Evolutionary conservation across 2,113 vertebrate species (phyloP).

Genomic region (Uropsilus gracilis): DNA sequence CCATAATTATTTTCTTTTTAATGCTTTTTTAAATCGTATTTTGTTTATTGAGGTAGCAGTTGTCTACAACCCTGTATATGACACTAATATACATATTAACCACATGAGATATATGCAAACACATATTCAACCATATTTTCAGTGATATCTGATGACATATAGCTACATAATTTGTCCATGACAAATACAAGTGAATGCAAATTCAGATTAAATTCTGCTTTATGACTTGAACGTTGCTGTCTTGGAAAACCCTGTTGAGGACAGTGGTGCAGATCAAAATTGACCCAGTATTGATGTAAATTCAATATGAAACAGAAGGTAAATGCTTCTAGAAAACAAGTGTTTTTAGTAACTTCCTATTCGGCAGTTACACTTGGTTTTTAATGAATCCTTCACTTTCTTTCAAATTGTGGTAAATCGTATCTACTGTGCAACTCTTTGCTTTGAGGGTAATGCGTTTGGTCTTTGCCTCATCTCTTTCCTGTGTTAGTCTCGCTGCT

Average conservation of each 20-base stretch:
- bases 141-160: background rate
- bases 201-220: slow-evolving; percentile 40
- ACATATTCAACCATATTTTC: background rate
- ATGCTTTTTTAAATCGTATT: background rate
- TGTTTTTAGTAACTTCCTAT: background rate
- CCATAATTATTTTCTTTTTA: background rate
- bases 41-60: background rate
- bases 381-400: background rate
- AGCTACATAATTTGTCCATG: slow-evolving; percentile 2
- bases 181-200: slow-evolving; percentile 1
- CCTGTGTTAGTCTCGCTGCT: background rate
- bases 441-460: background rate
- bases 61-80: background rate
- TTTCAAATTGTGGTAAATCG: background rate
- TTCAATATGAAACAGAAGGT: background rate
- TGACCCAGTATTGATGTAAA: background rate
- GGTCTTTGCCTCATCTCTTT: background rate
- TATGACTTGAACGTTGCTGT: background rate
- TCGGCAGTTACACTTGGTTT: background rate
- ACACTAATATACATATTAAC: background rate
- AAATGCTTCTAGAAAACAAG: background rate
- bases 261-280: slow-evolving; percentile 11
- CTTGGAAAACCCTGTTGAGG: background rate
- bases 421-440: background rate
- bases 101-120: background rate